Evolutionary conservation across 2,113 vertebrate genomes (phyloP), one percentile per base, ranked within the genome.

Genomic region (Ondatra zibethicus): DNA sequence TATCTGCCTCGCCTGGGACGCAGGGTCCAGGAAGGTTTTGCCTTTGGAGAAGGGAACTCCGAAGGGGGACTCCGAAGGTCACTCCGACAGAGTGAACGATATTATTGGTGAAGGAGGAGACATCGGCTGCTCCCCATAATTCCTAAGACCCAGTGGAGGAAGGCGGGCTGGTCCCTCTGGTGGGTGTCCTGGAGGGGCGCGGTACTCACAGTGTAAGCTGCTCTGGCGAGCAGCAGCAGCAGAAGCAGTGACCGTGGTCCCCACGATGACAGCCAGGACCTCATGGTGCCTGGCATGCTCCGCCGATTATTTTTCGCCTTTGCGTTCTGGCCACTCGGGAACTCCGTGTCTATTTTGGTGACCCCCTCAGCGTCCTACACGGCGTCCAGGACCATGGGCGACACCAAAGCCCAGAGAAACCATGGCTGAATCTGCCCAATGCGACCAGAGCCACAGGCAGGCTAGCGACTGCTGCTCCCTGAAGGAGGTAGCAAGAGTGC

Each of bases 121-220:
- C 45, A 47, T 68, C 39, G 2, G 17, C 10, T 3, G 45, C 33
- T 27, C 16, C 16, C 39, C 5, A 23, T 29, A 39, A 23, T 4
- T 1, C 19, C 10, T 3, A 39, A 82, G 3, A 9, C n/a, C 19
- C 1, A 16, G 31, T 12, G 23, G 19, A 16, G 13, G 73, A 19
- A 31, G 13, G 17, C 2, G 36, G 17, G 21, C 47, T 4, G 31
- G 14, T 17, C 68, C 8, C 23, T 2, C 0, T 70, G 36, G 19
- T 6, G 3, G 42, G 17, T 0, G 70, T 75, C 66, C n/a, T 39
- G 0, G 45, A 29, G 47, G 5, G 19, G 23, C 9, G 17, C 31
- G 45, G 70, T 95, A 97, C 97, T 97, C 92, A 98, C 98, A 0
- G 76, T 16, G 72, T 75, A 92, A 31, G 5, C 23, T 0, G 88